Percentiles rank a stretch among this genome's conserved stretches.
Conservation (phyloP, 2,888 invertebrate genomes). For the Conistra vaccinii region DNA sequence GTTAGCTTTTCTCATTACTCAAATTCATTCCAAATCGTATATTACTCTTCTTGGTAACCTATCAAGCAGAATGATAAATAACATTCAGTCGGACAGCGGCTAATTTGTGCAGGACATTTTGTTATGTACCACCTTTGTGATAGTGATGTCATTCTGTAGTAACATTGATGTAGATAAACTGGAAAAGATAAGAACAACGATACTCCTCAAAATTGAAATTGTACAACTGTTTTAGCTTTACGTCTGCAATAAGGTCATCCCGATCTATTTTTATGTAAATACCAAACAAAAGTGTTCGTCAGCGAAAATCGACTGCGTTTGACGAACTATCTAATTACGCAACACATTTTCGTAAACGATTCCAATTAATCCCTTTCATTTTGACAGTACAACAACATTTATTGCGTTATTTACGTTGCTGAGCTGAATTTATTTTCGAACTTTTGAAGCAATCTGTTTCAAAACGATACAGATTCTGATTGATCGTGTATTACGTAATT, state of each 20-base stretch:
- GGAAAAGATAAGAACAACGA: slow-evolving; percentile 36
- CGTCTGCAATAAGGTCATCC: neutral
- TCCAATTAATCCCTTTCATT: too few relatives aligned
- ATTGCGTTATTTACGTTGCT: too few relatives aligned
- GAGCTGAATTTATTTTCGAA: too few relatives aligned
- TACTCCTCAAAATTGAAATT: neutral
- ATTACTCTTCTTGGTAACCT: neutral
- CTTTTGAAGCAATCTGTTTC: too few relatives aligned
- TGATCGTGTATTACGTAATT: too few relatives aligned
- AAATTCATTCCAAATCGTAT: too few relatives aligned
- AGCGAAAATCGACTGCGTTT: neutral
- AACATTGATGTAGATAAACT: slow-evolving; percentile 45
- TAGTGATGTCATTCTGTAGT: slow-evolving; percentile 71
- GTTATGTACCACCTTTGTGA: slow-evolving; percentile 71
- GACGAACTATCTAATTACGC: too few relatives aligned
- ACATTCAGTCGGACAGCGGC: slow-evolving; percentile 40
- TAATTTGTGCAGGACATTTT: slow-evolving; percentile 74
- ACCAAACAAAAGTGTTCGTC: neutral
- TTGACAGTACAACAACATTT: too few relatives aligned
- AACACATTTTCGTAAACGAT: too few relatives aligned
- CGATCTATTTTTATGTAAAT: neutral
- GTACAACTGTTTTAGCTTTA: neutral
- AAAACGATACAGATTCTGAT: too few relatives aligned
- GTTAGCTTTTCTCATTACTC: too few relatives aligned
- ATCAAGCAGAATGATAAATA: slow-evolving; percentile 26